Evolutionary conservation across 1,140 invertebrate species (phyloP), one percentile per base, ranked within the genome.

Genomic region (Leptopilina clavipes): DNA sequence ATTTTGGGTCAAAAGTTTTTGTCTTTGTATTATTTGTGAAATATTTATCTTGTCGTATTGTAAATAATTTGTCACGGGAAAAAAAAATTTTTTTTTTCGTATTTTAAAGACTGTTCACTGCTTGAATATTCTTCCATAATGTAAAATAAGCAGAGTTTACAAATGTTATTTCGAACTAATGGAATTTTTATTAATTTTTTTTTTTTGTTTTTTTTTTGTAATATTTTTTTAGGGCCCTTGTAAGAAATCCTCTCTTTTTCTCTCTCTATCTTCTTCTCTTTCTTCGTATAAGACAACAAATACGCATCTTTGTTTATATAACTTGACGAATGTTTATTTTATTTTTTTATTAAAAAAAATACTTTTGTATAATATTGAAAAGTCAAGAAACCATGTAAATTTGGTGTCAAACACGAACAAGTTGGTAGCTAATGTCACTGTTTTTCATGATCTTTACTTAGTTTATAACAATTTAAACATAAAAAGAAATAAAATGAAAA

Each of bases 381-480:
- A 65, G 25, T 65, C 59, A 65, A 65, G 25, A 31, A 65, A 22
- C 59, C 59, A 65, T 25, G 72, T 40, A 74, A 70, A 74, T 71
- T 71, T 78, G 45, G 65, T 78, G 19, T 71, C 48, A 65, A 73
- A 70, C 65, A 73, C 37, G 45, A 70, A 56, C 14, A 74, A 70
- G 75, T 56, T 71, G 70, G 54, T 79, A 65, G 59, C 59, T 65
- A 65, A 65, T 65, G 59, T 65, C 59, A 37, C 59, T 65, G 59
- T 65, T 65, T 65, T 65, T 65, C 59, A 65, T 65, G 59, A 65
- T 65, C 59, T 65, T 65, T 31, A 65, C 59, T 65, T 65, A 65
- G 59, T 65, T 65, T 52, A 22, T 65, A 65, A 65, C 19, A 22
- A 14, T 65, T 65, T 37, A 65, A 65, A 65, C 59, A 12, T 65